A percentile compares a stretch with the other conserved stretches of the same genome.
Conservation (phyloP, 1,140 invertebrate species). For the Leptoteleia sp. region DNA sequence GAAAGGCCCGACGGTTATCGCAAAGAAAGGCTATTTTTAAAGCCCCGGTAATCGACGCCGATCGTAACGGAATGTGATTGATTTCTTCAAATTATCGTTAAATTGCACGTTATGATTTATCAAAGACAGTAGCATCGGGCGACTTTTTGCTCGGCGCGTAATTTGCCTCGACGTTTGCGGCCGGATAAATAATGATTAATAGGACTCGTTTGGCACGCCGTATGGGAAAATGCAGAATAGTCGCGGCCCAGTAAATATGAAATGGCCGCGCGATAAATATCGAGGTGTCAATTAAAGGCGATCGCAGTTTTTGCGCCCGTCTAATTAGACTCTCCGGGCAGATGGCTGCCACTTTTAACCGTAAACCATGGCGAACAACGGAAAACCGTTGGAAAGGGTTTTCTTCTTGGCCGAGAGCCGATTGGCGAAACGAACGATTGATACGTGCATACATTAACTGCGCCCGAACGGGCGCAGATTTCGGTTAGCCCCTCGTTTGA, state of each 20-base stretch:
- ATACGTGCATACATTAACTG: constrained; percentile 76
- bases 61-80: constrained; percentile 21
- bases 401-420: constrained; percentile 71
- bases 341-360: constrained; percentile 37
- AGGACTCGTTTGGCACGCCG: constrained; percentile 26
- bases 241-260: constrained; percentile 30
- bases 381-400: constrained; percentile 73
- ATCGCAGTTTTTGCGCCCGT: constrained; percentile 11
- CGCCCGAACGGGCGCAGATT: constrained; percentile 63
- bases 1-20: constrained; percentile 4
- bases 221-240: constrained; percentile 35
- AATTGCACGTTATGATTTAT: constrained; percentile 28
- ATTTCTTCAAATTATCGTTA: constrained; percentile 32
- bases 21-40: background rate
- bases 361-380: constrained; percentile 45
- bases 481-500: constrained; percentile 78
- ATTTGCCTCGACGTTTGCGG: constrained; percentile 24
- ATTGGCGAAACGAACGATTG: constrained; percentile 76
- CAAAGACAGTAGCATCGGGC: constrained; percentile 32
- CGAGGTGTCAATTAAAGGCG: constrained; percentile 20
- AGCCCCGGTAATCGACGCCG: background rate
- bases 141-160: constrained; percentile 6
- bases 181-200: constrained; percentile 60
- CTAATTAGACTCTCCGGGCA: constrained; percentile 8
- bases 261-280: constrained; percentile 30